Conservation (phyloP, 2,888 invertebrate species). For the Zaprionus obscuricornis region DNA sequence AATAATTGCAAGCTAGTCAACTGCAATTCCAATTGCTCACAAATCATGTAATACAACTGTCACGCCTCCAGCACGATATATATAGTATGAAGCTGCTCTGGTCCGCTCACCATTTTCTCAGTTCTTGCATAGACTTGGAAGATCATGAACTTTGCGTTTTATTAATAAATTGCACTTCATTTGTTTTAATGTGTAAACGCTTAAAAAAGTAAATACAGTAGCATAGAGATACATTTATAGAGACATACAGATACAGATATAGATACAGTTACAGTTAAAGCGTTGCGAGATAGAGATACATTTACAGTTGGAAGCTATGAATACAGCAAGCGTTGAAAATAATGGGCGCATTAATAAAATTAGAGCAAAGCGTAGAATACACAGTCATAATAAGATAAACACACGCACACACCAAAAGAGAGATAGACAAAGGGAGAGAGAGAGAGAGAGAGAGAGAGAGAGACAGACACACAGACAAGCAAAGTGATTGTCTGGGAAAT, state of each 20-base stretch:
- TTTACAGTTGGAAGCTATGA: neutral
- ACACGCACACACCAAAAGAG: neutral
- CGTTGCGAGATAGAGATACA: neutral
- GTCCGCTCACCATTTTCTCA: neutral
- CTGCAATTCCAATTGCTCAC: slow-evolving; percentile 31
- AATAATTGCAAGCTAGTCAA: slow-evolving; percentile 28
- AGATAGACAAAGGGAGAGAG: too few relatives aligned
- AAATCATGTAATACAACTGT: slow-evolving; percentile 19
- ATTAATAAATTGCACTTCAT: slow-evolving; percentile 33
- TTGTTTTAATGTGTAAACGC: slow-evolving; percentile 10
- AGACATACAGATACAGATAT: slow-evolving; percentile 8
- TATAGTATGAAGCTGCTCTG: too few relatives aligned
- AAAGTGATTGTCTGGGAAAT: too few relatives aligned
- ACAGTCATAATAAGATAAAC: slow-evolving; percentile 20
- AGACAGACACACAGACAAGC: slow-evolving; percentile 8
- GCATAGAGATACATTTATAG: neutral
- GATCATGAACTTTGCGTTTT: slow-evolving; percentile 31
- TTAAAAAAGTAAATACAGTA: slow-evolving; percentile 5
- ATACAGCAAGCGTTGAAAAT: slow-evolving; percentile 22
- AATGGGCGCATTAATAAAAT: slow-evolving; percentile 46
- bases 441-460: slow-evolving; percentile 5
- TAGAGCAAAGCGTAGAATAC: slow-evolving; percentile 30
- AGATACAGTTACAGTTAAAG: neutral
- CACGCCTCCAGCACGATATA: too few relatives aligned
- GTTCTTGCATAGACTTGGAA: neutral